A percentile compares a stretch with the other conserved stretches of the same genome.
Evolutionary conservation across 1,140 invertebrate species (phyloP).

Genomic region (Drosophila azteca): DNA sequence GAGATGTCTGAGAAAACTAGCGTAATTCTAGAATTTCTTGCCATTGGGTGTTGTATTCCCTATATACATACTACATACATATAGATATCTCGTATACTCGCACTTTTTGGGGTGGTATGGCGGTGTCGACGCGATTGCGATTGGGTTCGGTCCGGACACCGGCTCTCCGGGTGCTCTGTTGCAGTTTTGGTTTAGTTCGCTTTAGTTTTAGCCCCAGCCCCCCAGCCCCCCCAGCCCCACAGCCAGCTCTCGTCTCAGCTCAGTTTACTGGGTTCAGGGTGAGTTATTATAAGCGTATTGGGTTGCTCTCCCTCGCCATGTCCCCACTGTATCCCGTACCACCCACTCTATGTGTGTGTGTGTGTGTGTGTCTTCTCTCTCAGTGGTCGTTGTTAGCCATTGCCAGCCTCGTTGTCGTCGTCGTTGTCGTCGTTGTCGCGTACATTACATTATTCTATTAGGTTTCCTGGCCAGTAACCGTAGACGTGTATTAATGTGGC

Average conservation of each 20-base stretch:
- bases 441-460: constrained; percentile 82
- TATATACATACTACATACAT: constrained; percentile 3
- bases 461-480: constrained; percentile 69
- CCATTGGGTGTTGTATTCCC: constrained; percentile 57
- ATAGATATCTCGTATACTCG: constrained; percentile 1
- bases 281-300: constrained; percentile 82
- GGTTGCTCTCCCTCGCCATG: constrained; percentile 39
- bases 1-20: constrained; percentile 70
- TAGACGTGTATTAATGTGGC: constrained; percentile 72
- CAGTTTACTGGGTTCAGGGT: constrained; percentile 79
- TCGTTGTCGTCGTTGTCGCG: constrained; percentile 34
- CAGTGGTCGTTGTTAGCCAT: constrained; percentile 57
- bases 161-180: constrained; percentile 48
- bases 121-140: constrained; percentile 25
- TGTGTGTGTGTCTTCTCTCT: constrained; percentile 4
- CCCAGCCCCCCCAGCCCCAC: too few species aligned
- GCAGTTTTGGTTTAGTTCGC: constrained; percentile 69
- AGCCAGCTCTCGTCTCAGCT: constrained; percentile 54
- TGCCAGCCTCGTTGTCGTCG: constrained; percentile 52
- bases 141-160: constrained; percentile 50
- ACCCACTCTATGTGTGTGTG: too few species aligned
- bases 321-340: not conserved
- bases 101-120: constrained; percentile 55
- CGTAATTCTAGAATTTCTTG: constrained; percentile 78
- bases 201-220: constrained; percentile 54